Base-by-base conservation (phyloP, 2,113 vertebrate species). In the Narcine bancroftii region DNA sequence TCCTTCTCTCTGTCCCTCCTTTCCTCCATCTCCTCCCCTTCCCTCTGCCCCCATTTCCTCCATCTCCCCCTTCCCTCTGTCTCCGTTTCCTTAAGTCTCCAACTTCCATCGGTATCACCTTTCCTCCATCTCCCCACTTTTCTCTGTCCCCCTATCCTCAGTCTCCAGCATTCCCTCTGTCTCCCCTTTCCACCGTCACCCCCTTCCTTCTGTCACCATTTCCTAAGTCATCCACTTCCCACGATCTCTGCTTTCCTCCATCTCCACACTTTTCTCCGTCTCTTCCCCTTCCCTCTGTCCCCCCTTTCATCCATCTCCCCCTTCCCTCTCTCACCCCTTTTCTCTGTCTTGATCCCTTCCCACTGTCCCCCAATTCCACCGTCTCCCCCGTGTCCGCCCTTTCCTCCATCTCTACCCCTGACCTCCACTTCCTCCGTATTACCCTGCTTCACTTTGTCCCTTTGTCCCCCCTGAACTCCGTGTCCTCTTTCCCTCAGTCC, bases 261-360 rank as follows among this genome's bases (percentile, higher is more conserved):
- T 29, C 53, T n/a, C 7, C 39, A n/a, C n/a, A 10, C 5, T 26
- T 75, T 7, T 17, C 17, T n/a, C 17, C n/a, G 2, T 10, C 3
- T 1, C 53, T 63, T 2, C 19, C 85, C 0, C 50, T 0, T 5
- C 0, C 10, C 11, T 0, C 9, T 53, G 24, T 39, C 53, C 0
- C 17, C 0, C 0, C 6, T 7, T 33, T 0, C 9, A 29, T 0
- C 15, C 50, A 60, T 17, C 83, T 72, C 15, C 4, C 0, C n/a
- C 42, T 0, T 0, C 72, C 9, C n/a, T 39, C 0, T 75, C n/a
- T 75, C 10, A n/a, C n/a, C n/a, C n/a, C n/a, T n/a, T n/a, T n/a
- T n/a, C n/a, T n/a, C n/a, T n/a, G n/a, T n/a, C n/a, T 2, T 13
- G 9, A 10, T 1, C 72, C n/a, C 72, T 3, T 15, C 0, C 9